Base-by-base conservation (phyloP, 37 sponge, comb jelly and placozoan genomes). In the Geodia barretti region DNA sequence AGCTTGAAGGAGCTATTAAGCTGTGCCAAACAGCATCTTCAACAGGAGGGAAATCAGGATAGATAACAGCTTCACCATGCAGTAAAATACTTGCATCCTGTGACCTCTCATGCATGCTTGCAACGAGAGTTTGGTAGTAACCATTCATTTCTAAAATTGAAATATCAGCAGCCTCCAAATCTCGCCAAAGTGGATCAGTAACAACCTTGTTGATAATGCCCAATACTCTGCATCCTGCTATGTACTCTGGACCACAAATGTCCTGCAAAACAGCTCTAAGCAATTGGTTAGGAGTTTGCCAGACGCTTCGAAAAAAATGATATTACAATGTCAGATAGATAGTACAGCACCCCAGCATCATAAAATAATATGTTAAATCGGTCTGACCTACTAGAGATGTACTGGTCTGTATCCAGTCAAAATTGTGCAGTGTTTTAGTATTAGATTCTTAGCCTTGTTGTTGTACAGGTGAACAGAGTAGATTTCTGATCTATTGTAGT, bases 111-210 rank as follows among this genome's bases (percentile, higher is more conserved):
- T 73, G 54, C 0, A 85, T 32, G 29, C n/a, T 31, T 28, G 33
- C 62, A 0, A 77, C 1, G 23, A 85, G 38, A 62, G 19, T 28
- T 11, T 23, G 64, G 40, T 78, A 85, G 11, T 41, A 9, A 41
- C 1, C 64, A 40, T 60, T 85, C 86, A 85, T 77, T 1, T 71
- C 86, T 63, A 68, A 42, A 41, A 85, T 85, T 0, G 86, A 77
- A 1, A 78, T 28, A 26, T 77, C 73, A 38, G 1, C 4, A 24
- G 79, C 71, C 63, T 85, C 80, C 1, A 79, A 7, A 28, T 79
- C 42, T 19, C 87, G 68, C 87, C 87, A 86, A 2, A 86, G 60
- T 24, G 87, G 80, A 2, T 80, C 80, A 21, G 87, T 86, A 4
- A 79, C 68, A 3, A 86, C 8, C 33, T 86, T 86, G 69, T 43